These are phyloP conservation scores for Atherinomorus stipes DNA, from an alignment of 2,113 vertebrate species.

Conservation along the genomic window DNA sequence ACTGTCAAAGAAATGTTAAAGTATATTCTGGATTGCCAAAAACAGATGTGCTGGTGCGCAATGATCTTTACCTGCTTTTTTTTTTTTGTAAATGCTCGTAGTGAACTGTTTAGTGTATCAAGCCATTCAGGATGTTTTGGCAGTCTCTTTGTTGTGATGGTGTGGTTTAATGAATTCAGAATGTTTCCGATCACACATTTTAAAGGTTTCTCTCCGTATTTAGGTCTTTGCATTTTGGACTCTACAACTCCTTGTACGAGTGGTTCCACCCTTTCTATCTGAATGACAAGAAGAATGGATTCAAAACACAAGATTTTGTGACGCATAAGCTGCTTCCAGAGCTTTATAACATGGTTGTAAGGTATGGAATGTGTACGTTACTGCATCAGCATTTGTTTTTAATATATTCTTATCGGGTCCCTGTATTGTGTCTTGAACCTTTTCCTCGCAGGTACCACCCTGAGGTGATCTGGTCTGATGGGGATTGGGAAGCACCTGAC, in stretches of 20 bases:
- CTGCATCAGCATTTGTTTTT: too few species aligned
- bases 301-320: conserved; percentile 91
- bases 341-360: conserved; percentile 90
- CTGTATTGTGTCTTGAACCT: too few species aligned
- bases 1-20: too few species aligned
- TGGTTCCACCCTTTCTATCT: conserved; percentile 96
- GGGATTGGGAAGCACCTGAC: conserved; percentile 95
- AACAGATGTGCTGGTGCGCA: too few species aligned
- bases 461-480: conserved; percentile 97
- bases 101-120: too few species aligned
- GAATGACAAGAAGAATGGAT: conserved; percentile 88
- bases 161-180: too few species aligned
- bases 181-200: neutral
- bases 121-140: too few species aligned
- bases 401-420: too few species aligned
- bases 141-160: too few species aligned
- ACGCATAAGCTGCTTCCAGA: conserved; percentile 89
- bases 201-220: conserved; percentile 6
- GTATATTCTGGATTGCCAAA: too few species aligned
- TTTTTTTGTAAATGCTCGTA: too few species aligned
- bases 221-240: conserved; percentile 90
- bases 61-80: too few species aligned
- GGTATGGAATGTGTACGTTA: conserved; percentile 75
- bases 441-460: conserved; percentile 85
- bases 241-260: conserved; percentile 93